Base-by-base conservation (phyloP, 2,888 invertebrate genomes). In the Smittia aterrima region DNA sequence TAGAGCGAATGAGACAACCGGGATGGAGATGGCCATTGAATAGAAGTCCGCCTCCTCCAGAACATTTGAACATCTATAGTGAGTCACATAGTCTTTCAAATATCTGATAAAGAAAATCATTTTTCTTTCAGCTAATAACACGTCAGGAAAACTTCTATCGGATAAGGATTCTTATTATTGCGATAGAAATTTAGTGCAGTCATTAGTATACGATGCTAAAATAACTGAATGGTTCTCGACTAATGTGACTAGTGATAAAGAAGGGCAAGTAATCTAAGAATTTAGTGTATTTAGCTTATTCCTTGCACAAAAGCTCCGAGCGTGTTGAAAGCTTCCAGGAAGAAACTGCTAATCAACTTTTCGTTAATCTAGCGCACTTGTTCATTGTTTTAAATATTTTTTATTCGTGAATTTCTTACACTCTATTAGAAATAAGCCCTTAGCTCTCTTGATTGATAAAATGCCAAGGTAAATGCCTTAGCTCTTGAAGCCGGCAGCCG, bases 371-470 rank as follows among this genome's bases (percentile, higher is more conserved):
- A 13, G 13, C 16, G 47, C 47, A 47, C 47, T 11, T 38, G n/a
- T 58, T 58, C 25, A 22, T 64, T 64, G 6, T 27, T 22, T 64
- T n/a, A 25, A 64, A 64, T 25, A 7, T 3, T 64, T 64, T 27
- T 64, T 64, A 16, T 27, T 64, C 20, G 25, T 27, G 6, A 3
- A 27, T 24, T 64, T 58, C 16, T 58, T 58, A 58, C 22, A 13
- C 24, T 62, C 53, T 85, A 85, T 85, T 87, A 88, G 87, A 86
- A 82, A 83, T 83, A 90, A 90, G 86, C 93, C 93, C 85, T 92
- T 95, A 87, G 92, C 92, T 85, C 92, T 91, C 87, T 90, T 94
- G 90, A 93, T 94, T 89, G 92, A 92, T 87, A 89, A 92, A 83
- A 87, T 94, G 86, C 91, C 94, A 89, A 95, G 95, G 95, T 95